phyloP scores from a whole-genome alignment of 2,888 invertebrate genomes.

The Zeuzera pyrina region DNA sequence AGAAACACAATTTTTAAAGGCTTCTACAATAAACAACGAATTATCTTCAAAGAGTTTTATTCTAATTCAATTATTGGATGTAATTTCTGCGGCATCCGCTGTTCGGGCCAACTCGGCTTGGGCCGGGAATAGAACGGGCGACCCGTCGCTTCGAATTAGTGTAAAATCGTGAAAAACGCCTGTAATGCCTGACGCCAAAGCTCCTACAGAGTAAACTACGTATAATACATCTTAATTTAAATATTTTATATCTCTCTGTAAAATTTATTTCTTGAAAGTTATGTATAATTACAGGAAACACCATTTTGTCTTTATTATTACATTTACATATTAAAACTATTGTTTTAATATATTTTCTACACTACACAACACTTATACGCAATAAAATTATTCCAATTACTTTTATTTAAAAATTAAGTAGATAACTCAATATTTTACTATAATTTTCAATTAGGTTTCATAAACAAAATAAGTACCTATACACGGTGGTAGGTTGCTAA shows the following conservation, averaged over 20 bases:
- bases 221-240: not conserved
- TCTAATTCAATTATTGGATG: conserved; percentile 12
- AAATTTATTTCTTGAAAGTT: too few species aligned
- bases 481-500: too few species aligned
- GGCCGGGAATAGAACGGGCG: conserved; percentile 63
- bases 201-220: conserved; percentile 9
- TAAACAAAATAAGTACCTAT: too few species aligned
- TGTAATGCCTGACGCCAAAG: conserved; percentile 31
- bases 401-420: conserved; percentile 1
- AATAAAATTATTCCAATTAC: too few species aligned
- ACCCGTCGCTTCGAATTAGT: conserved; percentile 64
- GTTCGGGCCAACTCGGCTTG: conserved; percentile 19
- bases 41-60: conserved; percentile 1
- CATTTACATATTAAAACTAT: too few species aligned
- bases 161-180: conserved; percentile 62
- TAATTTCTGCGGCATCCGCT: conserved; percentile 28
- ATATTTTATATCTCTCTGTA: too few species aligned
- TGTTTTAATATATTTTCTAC: too few species aligned
- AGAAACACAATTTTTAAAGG: too few species aligned
- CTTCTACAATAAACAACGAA: conserved; percentile 3
- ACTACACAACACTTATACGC: too few species aligned
- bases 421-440: not conserved
- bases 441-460: too few species aligned
- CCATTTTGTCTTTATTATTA: not conserved
- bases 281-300: not conserved